Conservation (phyloP, 2,888 invertebrate genomes). For the Hipparchia sbordonii region DNA sequence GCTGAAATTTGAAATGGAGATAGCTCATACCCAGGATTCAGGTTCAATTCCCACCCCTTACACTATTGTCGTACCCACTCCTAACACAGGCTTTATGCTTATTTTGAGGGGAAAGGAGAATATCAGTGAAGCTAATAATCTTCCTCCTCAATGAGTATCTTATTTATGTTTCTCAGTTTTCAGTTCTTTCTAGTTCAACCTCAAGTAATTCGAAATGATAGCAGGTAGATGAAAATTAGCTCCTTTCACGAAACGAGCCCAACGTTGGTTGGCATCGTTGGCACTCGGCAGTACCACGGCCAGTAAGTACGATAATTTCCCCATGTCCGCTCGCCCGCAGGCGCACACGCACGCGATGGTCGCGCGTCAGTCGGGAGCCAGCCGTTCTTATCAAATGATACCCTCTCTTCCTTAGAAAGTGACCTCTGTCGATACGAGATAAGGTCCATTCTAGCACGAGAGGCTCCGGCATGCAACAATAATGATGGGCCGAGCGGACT, state of each 20-base stretch:
- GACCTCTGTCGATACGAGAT: conserved; percentile 46
- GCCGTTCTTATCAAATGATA: conserved; percentile 44
- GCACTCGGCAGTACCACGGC: background rate
- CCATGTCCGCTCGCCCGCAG: conserved; percentile 68
- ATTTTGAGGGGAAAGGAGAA: no score
- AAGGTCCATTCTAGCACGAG: conserved; percentile 40
- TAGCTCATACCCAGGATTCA: no score
- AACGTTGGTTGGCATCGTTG: conserved; percentile 5
- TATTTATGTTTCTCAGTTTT: background rate
- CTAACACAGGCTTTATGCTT: no score
- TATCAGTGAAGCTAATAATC: no score
- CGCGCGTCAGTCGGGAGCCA: conserved; percentile 63
- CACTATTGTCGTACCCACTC: no score
- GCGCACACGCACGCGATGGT: conserved; percentile 74
- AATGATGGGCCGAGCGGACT: conserved; percentile 56
- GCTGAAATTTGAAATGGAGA: no score
- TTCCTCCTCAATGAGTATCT: background rate
- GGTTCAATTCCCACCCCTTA: no score
- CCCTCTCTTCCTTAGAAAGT: conserved; percentile 48
- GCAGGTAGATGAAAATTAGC: conserved; percentile 2
- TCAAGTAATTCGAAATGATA: background rate
- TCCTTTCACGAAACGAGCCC: conserved; percentile 47
- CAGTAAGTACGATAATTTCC: conserved; percentile 60
- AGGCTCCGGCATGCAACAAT: conserved; percentile 41
- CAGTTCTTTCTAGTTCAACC: background rate